Evolutionary conservation across 2,113 vertebrate genomes (phyloP).

Genomic region (Saiga tatarica): DNA sequence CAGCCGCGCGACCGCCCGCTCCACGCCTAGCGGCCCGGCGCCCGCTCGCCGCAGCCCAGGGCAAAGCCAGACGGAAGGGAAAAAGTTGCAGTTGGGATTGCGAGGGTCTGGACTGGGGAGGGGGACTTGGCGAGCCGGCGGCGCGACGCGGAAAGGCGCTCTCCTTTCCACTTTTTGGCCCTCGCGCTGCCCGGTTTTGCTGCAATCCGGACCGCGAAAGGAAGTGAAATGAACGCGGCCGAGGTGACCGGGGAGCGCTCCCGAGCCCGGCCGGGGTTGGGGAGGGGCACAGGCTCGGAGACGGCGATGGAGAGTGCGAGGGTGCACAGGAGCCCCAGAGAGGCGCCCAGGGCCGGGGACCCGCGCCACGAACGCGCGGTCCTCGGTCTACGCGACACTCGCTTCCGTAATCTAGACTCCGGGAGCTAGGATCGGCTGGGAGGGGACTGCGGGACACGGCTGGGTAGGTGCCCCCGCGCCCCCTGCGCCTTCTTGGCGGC

Average conservation of each 20-base stretch:
- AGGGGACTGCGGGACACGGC: background rate
- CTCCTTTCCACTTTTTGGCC: constrained; percentile 63
- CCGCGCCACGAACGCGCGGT: background rate
- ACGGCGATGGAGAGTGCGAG: background rate
- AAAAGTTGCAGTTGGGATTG: constrained; percentile 73
- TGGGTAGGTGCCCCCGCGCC: constrained; percentile 23
- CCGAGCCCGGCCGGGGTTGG: background rate
- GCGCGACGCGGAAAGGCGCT: background rate
- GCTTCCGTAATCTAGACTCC: background rate
- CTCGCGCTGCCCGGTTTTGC: constrained; percentile 61
- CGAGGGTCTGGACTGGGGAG: constrained; percentile 29
- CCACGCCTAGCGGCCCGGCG: constrained; percentile 32
- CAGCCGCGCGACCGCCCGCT: constrained; percentile 26
- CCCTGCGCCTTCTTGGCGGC: constrained; percentile 47
- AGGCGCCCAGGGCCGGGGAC: background rate
- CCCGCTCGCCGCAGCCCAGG: constrained; percentile 31
- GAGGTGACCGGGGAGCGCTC: constrained; percentile 42
- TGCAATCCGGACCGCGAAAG: constrained; percentile 61
- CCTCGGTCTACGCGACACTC: background rate
- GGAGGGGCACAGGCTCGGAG: background rate
- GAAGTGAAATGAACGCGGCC: constrained; percentile 24
- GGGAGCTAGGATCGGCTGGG: background rate
- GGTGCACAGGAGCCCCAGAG: constrained; percentile 49
- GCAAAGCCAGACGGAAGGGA: constrained; percentile 30
- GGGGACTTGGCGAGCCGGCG: constrained; percentile 27